Conservation (phyloP, 2,888 invertebrate species). For the Aethes cnicana region DNA sequence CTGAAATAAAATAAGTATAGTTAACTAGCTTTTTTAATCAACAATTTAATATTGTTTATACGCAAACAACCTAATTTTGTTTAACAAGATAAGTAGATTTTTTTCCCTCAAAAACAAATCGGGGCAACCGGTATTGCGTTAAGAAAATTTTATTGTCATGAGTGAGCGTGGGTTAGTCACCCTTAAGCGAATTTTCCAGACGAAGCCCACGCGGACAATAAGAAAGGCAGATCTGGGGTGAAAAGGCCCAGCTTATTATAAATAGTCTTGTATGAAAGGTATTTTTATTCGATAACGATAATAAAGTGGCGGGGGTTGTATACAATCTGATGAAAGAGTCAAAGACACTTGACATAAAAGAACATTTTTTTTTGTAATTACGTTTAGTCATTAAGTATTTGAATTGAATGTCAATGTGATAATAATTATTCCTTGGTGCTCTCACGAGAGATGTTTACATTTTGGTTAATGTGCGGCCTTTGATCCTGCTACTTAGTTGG, state of each 20-base stretch:
- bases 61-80: background rate
- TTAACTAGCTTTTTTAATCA: too few species aligned
- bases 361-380: background rate
- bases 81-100: too few species aligned
- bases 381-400: too few species aligned
- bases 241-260: too few species aligned
- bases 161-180: constrained; percentile 1
- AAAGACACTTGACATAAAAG: constrained; percentile 6
- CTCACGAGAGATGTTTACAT: constrained; percentile 6
- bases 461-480: constrained; percentile 29
- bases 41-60: too few species aligned
- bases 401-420: too few species aligned
- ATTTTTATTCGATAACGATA: constrained; percentile 5
- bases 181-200: constrained; percentile 6
- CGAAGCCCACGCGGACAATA: too few species aligned
- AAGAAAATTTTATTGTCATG: background rate
- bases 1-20: too few species aligned
- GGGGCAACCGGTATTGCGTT: background rate
- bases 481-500: constrained; percentile 39
- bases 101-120: background rate
- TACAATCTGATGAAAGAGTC: constrained; percentile 4
- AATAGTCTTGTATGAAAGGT: background rate
- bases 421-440: too few species aligned
- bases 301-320: constrained; percentile 6
- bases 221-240: too few species aligned